These are phyloP conservation scores for Mormyrus hasselquistii DNA, from an alignment of 2,797 vertebrate genomes.

Conservation along the genomic window DNA sequence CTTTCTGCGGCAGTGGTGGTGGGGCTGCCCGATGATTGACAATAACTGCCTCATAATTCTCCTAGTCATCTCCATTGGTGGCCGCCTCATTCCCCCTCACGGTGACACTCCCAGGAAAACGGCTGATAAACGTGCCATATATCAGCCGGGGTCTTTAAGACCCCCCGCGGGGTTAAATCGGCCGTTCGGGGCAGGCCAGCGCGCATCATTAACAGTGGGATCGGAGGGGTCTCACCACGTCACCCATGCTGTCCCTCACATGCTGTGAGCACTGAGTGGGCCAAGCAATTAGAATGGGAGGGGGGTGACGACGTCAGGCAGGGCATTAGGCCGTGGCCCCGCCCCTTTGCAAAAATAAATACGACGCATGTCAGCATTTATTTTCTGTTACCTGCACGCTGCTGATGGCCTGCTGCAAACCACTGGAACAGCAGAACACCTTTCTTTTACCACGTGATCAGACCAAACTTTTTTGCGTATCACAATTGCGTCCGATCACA, in stretches of 20 bases:
- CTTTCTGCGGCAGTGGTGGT: conserved; percentile 67
- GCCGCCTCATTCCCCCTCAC: conserved; percentile 69
- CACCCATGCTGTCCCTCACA: conserved; percentile 64
- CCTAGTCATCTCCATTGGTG: conserved; percentile 62
- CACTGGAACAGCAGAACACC: not conserved
- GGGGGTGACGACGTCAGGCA: conserved; percentile 64
- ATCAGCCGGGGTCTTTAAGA: conserved; percentile 71
- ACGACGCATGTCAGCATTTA: conserved; percentile 82
- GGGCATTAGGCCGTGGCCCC: conserved; percentile 59
- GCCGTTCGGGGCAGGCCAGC: conserved; percentile 68
- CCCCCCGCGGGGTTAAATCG: conserved; percentile 73
- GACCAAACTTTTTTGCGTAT: not conserved
- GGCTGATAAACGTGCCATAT: conserved; percentile 84
- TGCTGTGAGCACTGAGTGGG: conserved; percentile 57
- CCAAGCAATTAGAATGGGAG: conserved; percentile 57
- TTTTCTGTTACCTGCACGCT: conserved; percentile 76
- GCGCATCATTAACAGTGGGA: conserved; percentile 77
- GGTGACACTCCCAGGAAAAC: conserved; percentile 79
- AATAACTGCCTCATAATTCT: conserved; percentile 86
- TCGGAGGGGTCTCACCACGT: conserved; percentile 65
- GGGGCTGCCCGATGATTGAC: conserved; percentile 78
- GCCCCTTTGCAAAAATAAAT: conserved; percentile 69
- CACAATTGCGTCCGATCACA: not conserved
- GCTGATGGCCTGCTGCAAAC: conserved; percentile 66
- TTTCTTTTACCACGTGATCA: not conserved